Evolutionary conservation across 2,888 invertebrate species (phyloP).

Genomic region (Lepas anatifera): DNA sequence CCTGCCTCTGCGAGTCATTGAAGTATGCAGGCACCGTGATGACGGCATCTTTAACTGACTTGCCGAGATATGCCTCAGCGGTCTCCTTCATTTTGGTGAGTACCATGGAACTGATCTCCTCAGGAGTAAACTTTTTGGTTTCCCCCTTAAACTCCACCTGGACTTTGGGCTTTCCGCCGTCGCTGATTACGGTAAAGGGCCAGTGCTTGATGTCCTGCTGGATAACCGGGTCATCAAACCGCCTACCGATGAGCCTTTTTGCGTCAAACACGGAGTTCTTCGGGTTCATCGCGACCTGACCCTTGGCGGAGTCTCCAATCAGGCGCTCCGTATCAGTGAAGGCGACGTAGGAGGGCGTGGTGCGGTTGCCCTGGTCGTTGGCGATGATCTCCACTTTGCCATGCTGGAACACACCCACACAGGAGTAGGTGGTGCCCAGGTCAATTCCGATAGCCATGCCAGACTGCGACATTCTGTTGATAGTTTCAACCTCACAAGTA

Average conservation of each 20-base stretch:
- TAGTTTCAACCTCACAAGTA: too few species aligned
- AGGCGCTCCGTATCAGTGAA: constrained; percentile 34
- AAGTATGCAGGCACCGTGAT: constrained; percentile 55
- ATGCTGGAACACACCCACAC: constrained; percentile 68
- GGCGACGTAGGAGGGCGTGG: constrained; percentile 35
- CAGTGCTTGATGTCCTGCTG: constrained; percentile 89
- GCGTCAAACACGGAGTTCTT: constrained; percentile 53
- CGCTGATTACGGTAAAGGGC: constrained; percentile 78
- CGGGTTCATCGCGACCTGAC: constrained; percentile 39
- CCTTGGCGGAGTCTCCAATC: constrained; percentile 35
- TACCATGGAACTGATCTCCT: constrained; percentile 47
- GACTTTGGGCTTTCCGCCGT: constrained; percentile 46
- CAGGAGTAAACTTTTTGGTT: constrained; percentile 42
- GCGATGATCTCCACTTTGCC: constrained; percentile 66
- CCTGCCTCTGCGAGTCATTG: constrained; percentile 48
- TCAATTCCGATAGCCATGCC: constrained; percentile 81
- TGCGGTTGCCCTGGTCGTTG: constrained; percentile 30
- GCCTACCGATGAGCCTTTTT: constrained; percentile 83
- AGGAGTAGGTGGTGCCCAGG: constrained; percentile 74
- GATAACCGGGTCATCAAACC: constrained; percentile 72
- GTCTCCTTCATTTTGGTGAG: constrained; percentile 51
- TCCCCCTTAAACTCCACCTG: constrained; percentile 79
- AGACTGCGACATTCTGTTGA: too few species aligned
- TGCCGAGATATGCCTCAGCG: constrained; percentile 56
- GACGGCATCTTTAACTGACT: constrained; percentile 36